Percentiles rank a stretch among this genome's conserved stretches.
These are phyloP conservation scores for Rhyacophila brunnea DNA, from an alignment of 1,140 invertebrate species.

Conservation along the genomic window DNA sequence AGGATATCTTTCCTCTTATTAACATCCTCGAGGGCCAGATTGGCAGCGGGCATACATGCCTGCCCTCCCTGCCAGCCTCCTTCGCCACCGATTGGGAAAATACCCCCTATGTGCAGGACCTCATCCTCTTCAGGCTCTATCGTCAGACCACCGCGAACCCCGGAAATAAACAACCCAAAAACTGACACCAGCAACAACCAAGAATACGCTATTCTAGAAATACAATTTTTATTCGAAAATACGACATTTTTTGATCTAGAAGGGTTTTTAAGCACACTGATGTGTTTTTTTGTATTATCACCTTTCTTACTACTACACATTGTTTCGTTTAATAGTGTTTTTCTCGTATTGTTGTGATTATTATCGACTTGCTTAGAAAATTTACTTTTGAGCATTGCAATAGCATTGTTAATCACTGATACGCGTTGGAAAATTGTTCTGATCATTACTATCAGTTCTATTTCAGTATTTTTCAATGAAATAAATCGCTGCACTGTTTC, in stretches of 20 bases:
- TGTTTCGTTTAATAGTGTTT: too few species aligned
- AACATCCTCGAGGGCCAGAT: conserved; percentile 93
- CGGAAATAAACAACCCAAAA: conserved; percentile 4
- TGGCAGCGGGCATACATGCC: conserved; percentile 92
- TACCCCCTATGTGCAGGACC: conserved; percentile 93
- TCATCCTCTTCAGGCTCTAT: conserved; percentile 57
- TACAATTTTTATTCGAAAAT: not conserved
- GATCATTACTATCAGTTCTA: too few species aligned
- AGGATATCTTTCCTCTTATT: conserved; percentile 88
- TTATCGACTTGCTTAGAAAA: not conserved
- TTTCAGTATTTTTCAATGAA: too few species aligned
- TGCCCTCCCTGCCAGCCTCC: conserved; percentile 95
- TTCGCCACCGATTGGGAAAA: conserved; percentile 93
- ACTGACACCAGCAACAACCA: not conserved
- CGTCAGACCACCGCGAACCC: conserved; percentile 40
- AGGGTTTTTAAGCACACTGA: not conserved
- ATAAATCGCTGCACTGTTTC: too few species aligned
- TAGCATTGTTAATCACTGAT: conserved; percentile 7
- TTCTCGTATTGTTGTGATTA: not conserved
- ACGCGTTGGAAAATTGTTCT: not conserved
- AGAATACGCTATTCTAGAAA: not conserved
- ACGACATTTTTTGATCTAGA: not conserved
- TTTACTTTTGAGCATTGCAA: conserved; percentile 7
- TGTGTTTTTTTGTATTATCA: too few species aligned
- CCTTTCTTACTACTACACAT: too few species aligned